Conservation (phyloP, 1,140 invertebrate genomes). For the Trichomalopsis sarcophagae region DNA sequence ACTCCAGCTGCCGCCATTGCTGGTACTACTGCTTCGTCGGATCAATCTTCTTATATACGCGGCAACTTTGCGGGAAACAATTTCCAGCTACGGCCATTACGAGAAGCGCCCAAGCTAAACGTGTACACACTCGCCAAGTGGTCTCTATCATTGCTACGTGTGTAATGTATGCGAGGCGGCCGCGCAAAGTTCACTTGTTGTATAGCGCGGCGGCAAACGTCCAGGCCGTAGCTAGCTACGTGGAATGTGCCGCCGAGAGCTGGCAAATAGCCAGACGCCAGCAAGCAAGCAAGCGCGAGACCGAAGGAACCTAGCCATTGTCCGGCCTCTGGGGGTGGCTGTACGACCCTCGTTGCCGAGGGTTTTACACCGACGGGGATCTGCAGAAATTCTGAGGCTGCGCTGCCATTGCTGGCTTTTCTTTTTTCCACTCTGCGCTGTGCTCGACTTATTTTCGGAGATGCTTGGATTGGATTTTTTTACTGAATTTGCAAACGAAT, state of each 20-base stretch:
- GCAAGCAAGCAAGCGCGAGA: conserved; percentile 15
- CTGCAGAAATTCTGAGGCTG: background rate
- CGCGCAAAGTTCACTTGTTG: conserved; percentile 51
- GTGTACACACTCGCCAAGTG: conserved; percentile 50
- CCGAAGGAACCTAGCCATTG: conserved; percentile 24
- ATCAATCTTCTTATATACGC: background rate
- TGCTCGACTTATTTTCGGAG: no score
- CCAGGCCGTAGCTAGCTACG: background rate
- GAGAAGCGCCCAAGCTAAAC: background rate
- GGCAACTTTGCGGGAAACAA: conserved; percentile 43
- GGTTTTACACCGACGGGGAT: background rate
- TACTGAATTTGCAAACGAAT: no score
- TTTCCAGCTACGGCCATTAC: conserved; percentile 47
- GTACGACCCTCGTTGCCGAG: background rate
- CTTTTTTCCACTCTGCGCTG: background rate
- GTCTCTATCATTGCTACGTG: conserved; percentile 50
- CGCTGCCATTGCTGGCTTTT: background rate
- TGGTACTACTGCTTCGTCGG: background rate
- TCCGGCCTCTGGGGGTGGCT: background rate
- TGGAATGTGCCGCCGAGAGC: conserved; percentile 45
- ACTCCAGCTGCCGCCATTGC: background rate
- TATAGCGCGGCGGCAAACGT: conserved; percentile 23
- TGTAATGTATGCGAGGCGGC: conserved; percentile 26
- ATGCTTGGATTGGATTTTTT: no score
- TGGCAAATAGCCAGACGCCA: conserved; percentile 51